Conservation (phyloP, 2,113 vertebrate species). For the Ceyx margarethae region DNA sequence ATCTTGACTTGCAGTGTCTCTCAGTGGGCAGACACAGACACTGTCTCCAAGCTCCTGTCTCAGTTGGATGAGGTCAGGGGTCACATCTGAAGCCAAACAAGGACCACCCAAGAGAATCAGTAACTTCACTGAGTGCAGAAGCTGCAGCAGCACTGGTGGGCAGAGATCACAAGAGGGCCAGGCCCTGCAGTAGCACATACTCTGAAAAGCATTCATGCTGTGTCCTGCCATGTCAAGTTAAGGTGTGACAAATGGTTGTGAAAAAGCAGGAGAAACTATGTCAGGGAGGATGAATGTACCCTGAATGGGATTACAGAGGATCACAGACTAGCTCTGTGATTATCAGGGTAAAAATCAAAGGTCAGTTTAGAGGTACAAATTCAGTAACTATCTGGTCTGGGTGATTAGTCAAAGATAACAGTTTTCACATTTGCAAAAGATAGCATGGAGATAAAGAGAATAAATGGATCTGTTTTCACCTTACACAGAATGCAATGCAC, state of each 20-base stretch:
- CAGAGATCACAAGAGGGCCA: neutral
- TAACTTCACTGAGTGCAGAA: neutral
- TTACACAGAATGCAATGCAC: neutral
- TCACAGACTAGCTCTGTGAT: neutral
- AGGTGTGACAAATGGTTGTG: neutral
- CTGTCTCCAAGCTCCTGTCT: neutral
- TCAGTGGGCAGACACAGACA: neutral
- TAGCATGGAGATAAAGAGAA: neutral
- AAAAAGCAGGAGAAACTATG: neutral
- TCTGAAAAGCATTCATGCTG: neutral
- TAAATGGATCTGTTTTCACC: neutral
- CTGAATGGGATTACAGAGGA: neutral
- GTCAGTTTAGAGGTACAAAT: neutral
- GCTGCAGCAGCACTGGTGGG: neutral
- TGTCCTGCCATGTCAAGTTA: neutral
- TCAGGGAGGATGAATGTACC: neutral
- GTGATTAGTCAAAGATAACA: neutral
- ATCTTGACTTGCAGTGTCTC: neutral
- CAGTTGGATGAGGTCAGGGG: neutral
- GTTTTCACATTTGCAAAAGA: neutral
- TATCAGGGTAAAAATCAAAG: neutral
- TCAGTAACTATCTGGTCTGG: neutral
- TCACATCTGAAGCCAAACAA: neutral
- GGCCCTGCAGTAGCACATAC: neutral
- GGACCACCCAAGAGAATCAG: neutral